These are phyloP conservation scores for Eupeodes latifasciatus DNA, from an alignment of 2,888 invertebrate species.

Conservation along the genomic window DNA sequence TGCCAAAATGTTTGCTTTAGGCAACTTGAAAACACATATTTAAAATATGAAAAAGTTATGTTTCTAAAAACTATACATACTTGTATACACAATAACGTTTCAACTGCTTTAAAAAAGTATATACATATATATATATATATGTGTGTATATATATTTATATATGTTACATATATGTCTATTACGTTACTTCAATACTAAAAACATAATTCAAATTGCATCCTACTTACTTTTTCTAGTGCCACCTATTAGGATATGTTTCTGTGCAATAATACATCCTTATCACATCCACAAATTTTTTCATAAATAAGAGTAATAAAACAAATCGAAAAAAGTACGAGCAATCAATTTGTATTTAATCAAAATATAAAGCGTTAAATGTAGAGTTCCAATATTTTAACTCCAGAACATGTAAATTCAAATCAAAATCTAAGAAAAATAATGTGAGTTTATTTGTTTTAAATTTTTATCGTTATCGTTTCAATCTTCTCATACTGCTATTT, in stretches of 20 bases:
- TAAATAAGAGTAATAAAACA: constrained; percentile 52
- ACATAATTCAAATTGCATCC: constrained; percentile 78
- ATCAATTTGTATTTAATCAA: constrained; percentile 70
- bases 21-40: constrained; percentile 44
- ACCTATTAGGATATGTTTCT: constrained; percentile 84
- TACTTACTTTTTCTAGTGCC: constrained; percentile 84
- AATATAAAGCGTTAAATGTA: constrained; percentile 56
- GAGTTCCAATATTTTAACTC: constrained; percentile 62
- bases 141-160: background rate
- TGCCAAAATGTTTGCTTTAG: constrained; percentile 54
- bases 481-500: constrained; percentile 26
- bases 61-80: constrained; percentile 58
- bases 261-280: constrained; percentile 82
- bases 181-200: constrained; percentile 66
- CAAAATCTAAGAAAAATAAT: constrained; percentile 69
- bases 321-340: constrained; percentile 74
- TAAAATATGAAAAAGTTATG: constrained; percentile 34
- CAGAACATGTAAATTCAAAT: constrained; percentile 55
- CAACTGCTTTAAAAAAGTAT: constrained; percentile 9
- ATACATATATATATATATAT: no score
- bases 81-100: constrained; percentile 68
- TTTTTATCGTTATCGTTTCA: constrained; percentile 65
- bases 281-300: constrained; percentile 69
- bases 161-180: constrained; percentile 14
- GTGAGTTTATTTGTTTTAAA: constrained; percentile 76